A percentile compares a stretch with the other conserved stretches of the same genome.
phyloP scores from a whole-genome alignment of 1,140 invertebrate species.

The Probaryconus sp. region DNA sequence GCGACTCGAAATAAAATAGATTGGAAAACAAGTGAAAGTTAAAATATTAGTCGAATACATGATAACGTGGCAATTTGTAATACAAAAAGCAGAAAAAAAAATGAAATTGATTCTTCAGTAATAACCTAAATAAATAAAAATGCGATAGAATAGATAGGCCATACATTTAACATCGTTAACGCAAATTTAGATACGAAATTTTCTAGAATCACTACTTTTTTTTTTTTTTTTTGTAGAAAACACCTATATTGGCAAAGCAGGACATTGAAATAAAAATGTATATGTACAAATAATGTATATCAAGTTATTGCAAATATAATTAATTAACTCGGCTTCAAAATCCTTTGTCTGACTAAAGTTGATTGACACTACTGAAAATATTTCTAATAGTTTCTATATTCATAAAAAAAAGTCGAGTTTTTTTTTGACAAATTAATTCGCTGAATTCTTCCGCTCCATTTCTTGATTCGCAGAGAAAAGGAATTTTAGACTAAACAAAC shows the following conservation, averaged over 20 bases:
- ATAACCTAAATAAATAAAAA: constrained; percentile 29
- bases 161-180: constrained; percentile 30
- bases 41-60: constrained; percentile 30
- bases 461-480: no score
- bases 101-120: constrained; percentile 24
- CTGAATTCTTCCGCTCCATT: neutral
- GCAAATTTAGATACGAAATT: constrained; percentile 7
- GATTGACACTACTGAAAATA: constrained; percentile 50
- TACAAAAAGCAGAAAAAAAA: constrained; percentile 18
- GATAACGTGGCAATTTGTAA: constrained; percentile 21
- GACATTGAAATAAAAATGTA: no score
- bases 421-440: neutral
- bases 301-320: neutral
- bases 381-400: constrained; percentile 27
- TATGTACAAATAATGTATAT: no score
- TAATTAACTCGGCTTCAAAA: constrained; percentile 50
- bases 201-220: neutral
- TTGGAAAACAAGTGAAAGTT: constrained; percentile 19
- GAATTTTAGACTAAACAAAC: no score
- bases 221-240: constrained; percentile 3
- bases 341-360: constrained; percentile 45
- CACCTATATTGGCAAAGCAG: no score
- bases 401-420: neutral
- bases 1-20: constrained; percentile 5
- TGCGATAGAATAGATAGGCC: constrained; percentile 21